Evolutionary conservation across 2,888 invertebrate species (phyloP).

Genomic region (Liopterus haemorrhoidalis): DNA sequence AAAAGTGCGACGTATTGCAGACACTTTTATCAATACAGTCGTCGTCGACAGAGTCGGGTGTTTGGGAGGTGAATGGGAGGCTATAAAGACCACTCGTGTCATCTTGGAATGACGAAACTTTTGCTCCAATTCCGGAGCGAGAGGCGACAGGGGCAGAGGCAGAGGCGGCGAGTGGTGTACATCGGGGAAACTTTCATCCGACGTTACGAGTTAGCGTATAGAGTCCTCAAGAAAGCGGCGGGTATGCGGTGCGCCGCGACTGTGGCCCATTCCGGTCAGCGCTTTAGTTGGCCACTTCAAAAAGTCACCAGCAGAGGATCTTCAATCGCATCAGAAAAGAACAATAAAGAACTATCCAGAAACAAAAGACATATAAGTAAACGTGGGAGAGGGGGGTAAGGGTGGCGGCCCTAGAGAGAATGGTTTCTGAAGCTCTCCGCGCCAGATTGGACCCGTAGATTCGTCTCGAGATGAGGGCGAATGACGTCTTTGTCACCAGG

Average conservation of each 20-base stretch:
- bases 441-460: too few species aligned
- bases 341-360: slow-evolving; percentile 28
- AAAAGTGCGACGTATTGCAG: slow-evolving; percentile 44
- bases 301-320: slow-evolving; percentile 12
- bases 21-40: slow-evolving; percentile 53
- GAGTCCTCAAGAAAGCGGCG: too few species aligned
- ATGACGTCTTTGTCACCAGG: too few species aligned
- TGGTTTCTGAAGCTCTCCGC: too few species aligned
- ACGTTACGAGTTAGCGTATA: too few species aligned
- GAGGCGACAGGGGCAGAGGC: too few species aligned
- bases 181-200: too few species aligned
- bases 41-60: slow-evolving; percentile 24
- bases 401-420: neutral
- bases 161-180: too few species aligned
- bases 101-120: slow-evolving; percentile 54
- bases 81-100: slow-evolving; percentile 57
- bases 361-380: slow-evolving; percentile 27
- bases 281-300: slow-evolving; percentile 10
- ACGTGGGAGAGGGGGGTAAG: neutral
- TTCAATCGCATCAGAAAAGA: slow-evolving; percentile 22
- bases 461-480: too few species aligned
- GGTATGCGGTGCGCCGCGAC: too few species aligned
- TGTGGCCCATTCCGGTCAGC: slow-evolving; percentile 13
- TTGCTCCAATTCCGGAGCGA: slow-evolving; percentile 44
- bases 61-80: slow-evolving; percentile 35